Conservation (phyloP, 2,888 invertebrate genomes). For the Synergus japonicus region DNA sequence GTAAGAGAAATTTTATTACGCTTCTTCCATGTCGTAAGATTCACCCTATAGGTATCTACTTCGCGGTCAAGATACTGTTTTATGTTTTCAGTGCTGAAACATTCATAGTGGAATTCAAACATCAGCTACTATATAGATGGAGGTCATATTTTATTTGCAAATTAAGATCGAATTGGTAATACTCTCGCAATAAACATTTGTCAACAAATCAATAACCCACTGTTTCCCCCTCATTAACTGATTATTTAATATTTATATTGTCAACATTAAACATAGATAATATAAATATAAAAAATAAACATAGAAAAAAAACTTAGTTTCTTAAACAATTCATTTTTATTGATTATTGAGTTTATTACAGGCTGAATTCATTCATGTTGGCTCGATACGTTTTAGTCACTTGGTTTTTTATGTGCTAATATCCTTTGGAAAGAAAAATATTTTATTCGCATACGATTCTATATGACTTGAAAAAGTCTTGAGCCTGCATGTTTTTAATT, state of each 20-base stretch:
- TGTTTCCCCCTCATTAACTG: not conserved
- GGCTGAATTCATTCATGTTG: too few species aligned
- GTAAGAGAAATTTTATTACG: slow-evolving; percentile 17
- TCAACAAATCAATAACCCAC: slow-evolving; percentile 15
- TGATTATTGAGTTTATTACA: not conserved
- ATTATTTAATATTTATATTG: not conserved
- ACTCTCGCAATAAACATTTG: not conserved
- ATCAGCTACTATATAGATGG: not conserved
- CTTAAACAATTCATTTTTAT: not conserved
- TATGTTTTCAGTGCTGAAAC: not conserved
- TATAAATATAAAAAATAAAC: not conserved
- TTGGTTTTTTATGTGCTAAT: too few species aligned
- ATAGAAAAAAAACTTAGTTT: not conserved
- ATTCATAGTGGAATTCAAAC: slow-evolving; percentile 11
- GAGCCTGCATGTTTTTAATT: too few species aligned
- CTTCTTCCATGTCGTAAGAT: slow-evolving; percentile 1
- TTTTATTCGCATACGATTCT: too few species aligned
- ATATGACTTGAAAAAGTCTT: too few species aligned
- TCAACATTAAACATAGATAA: not conserved
- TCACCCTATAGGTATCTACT: slow-evolving; percentile 18
- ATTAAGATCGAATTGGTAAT: slow-evolving; percentile 25
- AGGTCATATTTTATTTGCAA: slow-evolving; percentile 25
- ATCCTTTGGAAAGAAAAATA: too few species aligned
- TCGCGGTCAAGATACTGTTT: not conserved
- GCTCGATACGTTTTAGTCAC: too few species aligned